A percentile compares a stretch with the other conserved stretches of the same genome.
These are phyloP conservation scores for Takifugu rubripes DNA, from an alignment of 2,797 vertebrate genomes.

Conservation along the genomic window DNA sequence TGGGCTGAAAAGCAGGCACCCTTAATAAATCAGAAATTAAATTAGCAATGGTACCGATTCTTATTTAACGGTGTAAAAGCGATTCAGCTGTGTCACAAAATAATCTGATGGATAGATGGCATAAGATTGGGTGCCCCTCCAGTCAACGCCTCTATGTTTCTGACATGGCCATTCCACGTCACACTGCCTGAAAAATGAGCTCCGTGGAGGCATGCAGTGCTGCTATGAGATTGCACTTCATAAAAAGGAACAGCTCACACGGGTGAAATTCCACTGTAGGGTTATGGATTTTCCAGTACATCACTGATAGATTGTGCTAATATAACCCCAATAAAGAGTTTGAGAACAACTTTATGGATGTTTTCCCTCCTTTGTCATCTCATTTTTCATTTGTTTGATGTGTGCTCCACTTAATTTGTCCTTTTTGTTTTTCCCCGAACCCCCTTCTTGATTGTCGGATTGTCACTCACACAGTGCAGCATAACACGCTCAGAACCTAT, in stretches of 20 bases:
- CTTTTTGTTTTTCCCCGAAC: background rate
- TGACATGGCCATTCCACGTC: constrained; percentile 94
- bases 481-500: constrained; percentile 39
- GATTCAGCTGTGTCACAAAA: constrained; percentile 75
- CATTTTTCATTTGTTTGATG: constrained; percentile 61
- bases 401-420: constrained; percentile 59
- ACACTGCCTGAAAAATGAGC: constrained; percentile 90
- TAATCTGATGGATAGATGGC: constrained; percentile 83
- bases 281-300: constrained; percentile 96
- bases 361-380: constrained; percentile 78
- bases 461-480: constrained; percentile 53
- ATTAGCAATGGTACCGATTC: constrained; percentile 57
- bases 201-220: constrained; percentile 74
- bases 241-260: constrained; percentile 89
- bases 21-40: constrained; percentile 64
- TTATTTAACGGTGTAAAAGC: constrained; percentile 65
- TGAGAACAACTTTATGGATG: constrained; percentile 88
- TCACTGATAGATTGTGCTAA: constrained; percentile 97
- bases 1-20: constrained; percentile 43
- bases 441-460: constrained; percentile 34
- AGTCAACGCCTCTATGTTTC: constrained; percentile 79
- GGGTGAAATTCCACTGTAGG: constrained; percentile 89
- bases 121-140: constrained; percentile 62
- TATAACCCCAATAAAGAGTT: constrained; percentile 97
- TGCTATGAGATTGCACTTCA: constrained; percentile 90